These are phyloP conservation scores for Centrocercus urophasianus DNA, from an alignment of 2,113 vertebrate species.

Conservation along the genomic window DNA sequence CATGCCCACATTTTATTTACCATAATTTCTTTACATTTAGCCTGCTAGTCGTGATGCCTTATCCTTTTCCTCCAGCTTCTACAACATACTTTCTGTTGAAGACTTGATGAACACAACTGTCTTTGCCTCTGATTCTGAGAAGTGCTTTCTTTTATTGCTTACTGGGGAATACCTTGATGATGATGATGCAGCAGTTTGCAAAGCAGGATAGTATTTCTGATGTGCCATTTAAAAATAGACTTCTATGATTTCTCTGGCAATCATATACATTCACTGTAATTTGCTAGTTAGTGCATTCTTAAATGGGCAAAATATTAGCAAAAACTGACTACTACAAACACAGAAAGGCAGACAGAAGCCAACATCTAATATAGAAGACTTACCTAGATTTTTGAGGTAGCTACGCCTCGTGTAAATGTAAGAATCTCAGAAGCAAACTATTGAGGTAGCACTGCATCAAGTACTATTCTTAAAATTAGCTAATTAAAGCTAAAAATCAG, in stretches of 20 bases:
- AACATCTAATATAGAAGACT: background rate
- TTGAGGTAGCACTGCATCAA: background rate
- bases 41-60: background rate
- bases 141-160: background rate
- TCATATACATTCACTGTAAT: background rate
- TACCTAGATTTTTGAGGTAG: background rate
- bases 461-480: background rate
- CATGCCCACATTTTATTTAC: background rate
- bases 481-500: background rate
- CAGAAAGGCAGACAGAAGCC: background rate
- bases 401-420: fast-evolving
- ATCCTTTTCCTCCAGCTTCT: background rate
- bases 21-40: background rate
- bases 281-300: fast-evolving
- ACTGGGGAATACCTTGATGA: background rate
- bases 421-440: background rate
- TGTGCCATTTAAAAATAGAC: background rate
- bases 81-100: background rate
- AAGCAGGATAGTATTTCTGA: background rate
- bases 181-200: background rate
- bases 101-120: background rate
- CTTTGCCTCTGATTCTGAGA: background rate
- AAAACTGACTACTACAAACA: background rate
- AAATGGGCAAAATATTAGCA: background rate
- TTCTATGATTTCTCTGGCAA: background rate